A percentile compares a stretch with the other conserved stretches of the same genome.
phyloP scores from a whole-genome alignment of 2,113 vertebrate species.

The Aleadryas rufinucha region DNA sequence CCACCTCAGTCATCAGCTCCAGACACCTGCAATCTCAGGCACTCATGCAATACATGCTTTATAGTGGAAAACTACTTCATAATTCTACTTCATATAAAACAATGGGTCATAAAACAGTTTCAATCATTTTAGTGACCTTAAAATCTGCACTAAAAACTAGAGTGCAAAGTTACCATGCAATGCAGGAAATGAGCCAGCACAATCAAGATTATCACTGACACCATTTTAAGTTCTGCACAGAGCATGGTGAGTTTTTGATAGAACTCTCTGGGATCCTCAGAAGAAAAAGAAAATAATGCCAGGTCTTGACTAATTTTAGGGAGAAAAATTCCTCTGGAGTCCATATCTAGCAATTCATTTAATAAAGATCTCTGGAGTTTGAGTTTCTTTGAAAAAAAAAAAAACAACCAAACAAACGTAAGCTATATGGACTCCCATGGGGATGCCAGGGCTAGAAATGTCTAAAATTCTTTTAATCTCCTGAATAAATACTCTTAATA shows the following conservation, averaged over 20 bases:
- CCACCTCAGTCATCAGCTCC: background rate
- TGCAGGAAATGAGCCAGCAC: background rate
- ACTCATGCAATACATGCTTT: background rate
- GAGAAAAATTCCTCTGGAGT: background rate
- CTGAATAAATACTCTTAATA: too few relatives aligned
- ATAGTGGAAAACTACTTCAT: background rate
- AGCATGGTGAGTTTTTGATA: background rate
- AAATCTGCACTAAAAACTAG: background rate
- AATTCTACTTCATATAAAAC: background rate
- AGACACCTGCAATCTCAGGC: background rate
- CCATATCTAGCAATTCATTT: background rate
- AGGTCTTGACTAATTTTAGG: background rate
- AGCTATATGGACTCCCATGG: background rate
- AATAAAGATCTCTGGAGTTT: background rate
- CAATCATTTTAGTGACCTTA: background rate
- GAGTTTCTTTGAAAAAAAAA: background rate
- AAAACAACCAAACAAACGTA: too few relatives aligned
- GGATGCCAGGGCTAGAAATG: background rate
- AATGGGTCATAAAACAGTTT: background rate
- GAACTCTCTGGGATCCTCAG: background rate
- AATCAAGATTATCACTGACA: background rate
- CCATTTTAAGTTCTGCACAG: background rate
- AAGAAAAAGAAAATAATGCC: background rate
- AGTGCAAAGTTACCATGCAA: fast-evolving
- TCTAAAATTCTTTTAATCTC: background rate